Evolutionary conservation across 2,113 vertebrate genomes (phyloP), one percentile per base, ranked within the genome.

Genomic region (Oncorhynchus nerka): DNA sequence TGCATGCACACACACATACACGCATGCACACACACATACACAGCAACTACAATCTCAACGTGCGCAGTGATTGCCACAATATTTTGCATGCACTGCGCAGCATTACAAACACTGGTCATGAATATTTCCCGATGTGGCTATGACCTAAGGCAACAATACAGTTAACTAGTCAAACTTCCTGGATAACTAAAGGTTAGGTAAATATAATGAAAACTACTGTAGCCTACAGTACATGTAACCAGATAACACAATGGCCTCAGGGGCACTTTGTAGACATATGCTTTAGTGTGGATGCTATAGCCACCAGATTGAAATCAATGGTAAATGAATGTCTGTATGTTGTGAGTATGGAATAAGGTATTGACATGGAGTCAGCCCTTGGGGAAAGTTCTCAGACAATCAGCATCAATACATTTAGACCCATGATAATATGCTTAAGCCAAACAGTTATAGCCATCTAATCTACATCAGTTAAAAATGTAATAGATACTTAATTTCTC

Each of bases 111-210:
- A 55, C 51, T 55, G 16, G 51, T 16, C 80, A 61, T 73, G 4
- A 70, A 26, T 45, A 45, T 45, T 45, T 45, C 9, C 39, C 11
- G 39, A 45, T 45, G 39, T 45, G 9, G 9, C 39, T 45, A 45
- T 87, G 86, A 86, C 87, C 88, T 66, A 76, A 81, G 83, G 85
- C 76, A 26, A 22, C 81, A 71, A 81, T 45, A 76, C 76, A 85
- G 83, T 89, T 87, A 82, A 85, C 75, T 73, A 71, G 71, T 77
- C 30, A 30, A 57, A 79, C 76, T 45, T 45, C 51, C 83, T 73
- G 74, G 70, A 83, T 89, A 88, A 89, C 86, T 86, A 84, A 89
- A 88, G 84, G 83, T 89, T 89, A 85, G 82, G 83, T 90, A 84
- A 78, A 89, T 87, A 86, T 62, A 76, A 75, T 75, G 64, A 67